A percentile compares a stretch with the other conserved stretches of the same genome.
phyloP scores from a whole-genome alignment of 2,797 vertebrate genomes.

The Parotocinclus haroldoi region DNA sequence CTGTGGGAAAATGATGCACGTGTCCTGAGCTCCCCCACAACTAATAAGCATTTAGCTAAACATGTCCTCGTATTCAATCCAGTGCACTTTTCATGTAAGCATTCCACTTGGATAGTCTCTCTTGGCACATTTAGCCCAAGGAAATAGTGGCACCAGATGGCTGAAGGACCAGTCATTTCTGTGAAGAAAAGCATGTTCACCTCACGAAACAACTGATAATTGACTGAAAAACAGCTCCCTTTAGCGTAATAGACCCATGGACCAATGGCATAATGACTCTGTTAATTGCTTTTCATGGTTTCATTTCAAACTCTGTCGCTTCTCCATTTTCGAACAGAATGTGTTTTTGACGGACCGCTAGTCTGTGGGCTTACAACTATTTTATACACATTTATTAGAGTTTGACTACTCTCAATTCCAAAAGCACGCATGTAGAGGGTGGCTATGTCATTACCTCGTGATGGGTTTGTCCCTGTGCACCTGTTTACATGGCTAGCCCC shows the following conservation, averaged over 20 bases:
- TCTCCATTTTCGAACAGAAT: conserved; percentile 1
- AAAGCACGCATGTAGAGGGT: no score
- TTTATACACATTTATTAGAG: background rate
- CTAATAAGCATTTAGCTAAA: conserved; percentile 30
- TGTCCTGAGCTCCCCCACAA: conserved; percentile 24
- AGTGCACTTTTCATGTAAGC: conserved; percentile 24
- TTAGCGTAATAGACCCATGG: conserved; percentile 33
- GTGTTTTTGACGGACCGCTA: background rate
- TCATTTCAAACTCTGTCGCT: conserved; percentile 37
- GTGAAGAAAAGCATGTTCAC: conserved; percentile 36
- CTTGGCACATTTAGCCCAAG: conserved; percentile 35
- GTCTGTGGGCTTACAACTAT: background rate
- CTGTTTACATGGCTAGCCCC: no score
- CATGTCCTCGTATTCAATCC: conserved; percentile 16
- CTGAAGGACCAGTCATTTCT: conserved; percentile 35
- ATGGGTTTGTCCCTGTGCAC: no score
- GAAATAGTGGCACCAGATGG: conserved; percentile 41
- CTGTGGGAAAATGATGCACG: conserved; percentile 11
- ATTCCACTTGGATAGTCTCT: conserved; percentile 37
- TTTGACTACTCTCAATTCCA: no score
- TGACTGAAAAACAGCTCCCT: conserved; percentile 45
- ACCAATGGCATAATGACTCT: conserved; percentile 31
- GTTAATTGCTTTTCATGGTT: conserved; percentile 38
- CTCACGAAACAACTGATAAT: conserved; percentile 49
- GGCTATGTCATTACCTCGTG: no score